Evolutionary conservation across 2,113 vertebrate species (phyloP), one percentile per base, ranked within the genome.

Genomic region (Tautogolabrus adspersus): DNA sequence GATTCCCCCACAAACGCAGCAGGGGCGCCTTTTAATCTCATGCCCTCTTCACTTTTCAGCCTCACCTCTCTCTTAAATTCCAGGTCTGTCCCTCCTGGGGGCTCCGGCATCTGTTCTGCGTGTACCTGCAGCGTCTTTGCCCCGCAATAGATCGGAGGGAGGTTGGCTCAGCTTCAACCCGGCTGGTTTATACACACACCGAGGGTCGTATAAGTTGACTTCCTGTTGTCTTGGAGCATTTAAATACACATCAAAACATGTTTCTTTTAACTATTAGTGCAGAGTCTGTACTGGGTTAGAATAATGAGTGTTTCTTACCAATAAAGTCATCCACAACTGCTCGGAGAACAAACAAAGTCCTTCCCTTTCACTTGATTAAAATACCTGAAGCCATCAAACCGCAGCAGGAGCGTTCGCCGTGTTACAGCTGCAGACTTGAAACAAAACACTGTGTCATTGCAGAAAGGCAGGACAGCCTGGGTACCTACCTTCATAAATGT

Each of bases 1-100:
- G 88, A 89, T 75, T 57, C 78, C 57, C 82, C 80, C 52, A 75
- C 87, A 84, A 83, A 87, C 76, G 5, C 87, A 86, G 85, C 81
- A 23, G 86, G 87, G 47, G 21, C 56, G 12, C 64, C 13, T 76
- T 87, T 85, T 42, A 89, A 87, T 87, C 56, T 67, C 66, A 59
- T 68, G 54, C 68, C 74, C 81, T 82, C 70, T 80, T 82, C 64
- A 68, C 72, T 79, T 83, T 61, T 65, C 73, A 62, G 76, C 69
- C 72, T 86, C 74, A 82, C 75, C 78, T 89, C 79, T 75, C 46
- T 60, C 0, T 55, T 80, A 85, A 88, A 91, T 87, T 81, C 81
- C 84, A 72, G 65, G 60, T 76, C 63, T 7, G 30, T 79, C 81
- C 38, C 78, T 81, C 75, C 59, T 54, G 66, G 75, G 62, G 74